Conservation (phyloP, 2,113 vertebrate species). For the Dryoscopus gambensis region DNA sequence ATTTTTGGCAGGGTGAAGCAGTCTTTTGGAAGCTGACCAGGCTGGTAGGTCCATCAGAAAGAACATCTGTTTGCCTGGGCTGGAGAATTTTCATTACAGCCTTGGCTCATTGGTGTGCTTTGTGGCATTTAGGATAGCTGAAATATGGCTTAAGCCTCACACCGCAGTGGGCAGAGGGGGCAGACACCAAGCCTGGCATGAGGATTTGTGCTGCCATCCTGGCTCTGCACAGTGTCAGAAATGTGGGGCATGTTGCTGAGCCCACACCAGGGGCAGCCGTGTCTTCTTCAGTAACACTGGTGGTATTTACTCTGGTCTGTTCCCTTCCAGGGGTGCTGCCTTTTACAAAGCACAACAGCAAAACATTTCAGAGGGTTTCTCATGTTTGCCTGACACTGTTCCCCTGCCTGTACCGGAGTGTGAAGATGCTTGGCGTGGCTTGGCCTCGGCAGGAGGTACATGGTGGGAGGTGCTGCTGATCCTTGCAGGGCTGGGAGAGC, state of each 20-base stretch:
- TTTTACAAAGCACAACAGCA: background rate
- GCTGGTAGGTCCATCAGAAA: background rate
- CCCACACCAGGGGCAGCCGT: fast-evolving
- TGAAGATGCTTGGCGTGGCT: background rate
- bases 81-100: background rate
- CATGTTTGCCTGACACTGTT: fast-evolving
- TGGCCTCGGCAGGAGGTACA: fast-evolving
- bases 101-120: background rate
- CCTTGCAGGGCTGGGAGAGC: background rate
- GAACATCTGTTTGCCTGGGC: background rate
- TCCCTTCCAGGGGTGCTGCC: background rate
- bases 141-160: background rate
- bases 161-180: background rate
- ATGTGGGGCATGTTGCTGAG: fast-evolving
- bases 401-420: fast-evolving
- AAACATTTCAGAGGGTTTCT: background rate
- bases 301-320: background rate
- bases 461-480: background rate
- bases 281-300: background rate
- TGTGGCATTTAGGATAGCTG: background rate
- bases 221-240: fast-evolving
- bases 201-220: background rate
- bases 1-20: background rate
- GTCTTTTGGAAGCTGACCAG: background rate
- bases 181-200: fast-evolving